Evolutionary conservation across 53 echinoderm and acorn worm genomes (phyloP), one percentile per base, ranked within the genome.

Genomic region (Mesocentrotus franciscanus): DNA sequence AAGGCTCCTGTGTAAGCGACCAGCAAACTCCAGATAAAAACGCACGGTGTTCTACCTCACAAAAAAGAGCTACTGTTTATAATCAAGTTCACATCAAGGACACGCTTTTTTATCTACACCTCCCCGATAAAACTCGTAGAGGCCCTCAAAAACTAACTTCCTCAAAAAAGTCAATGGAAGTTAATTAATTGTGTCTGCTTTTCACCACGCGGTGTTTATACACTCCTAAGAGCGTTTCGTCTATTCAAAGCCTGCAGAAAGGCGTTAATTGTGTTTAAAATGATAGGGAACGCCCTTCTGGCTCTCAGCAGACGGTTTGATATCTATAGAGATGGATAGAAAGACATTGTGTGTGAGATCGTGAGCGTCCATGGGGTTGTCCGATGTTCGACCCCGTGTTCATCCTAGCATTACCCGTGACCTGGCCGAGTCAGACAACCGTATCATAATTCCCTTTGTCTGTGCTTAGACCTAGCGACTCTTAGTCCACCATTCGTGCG

Each of bases 381-480:
- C 42, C 81, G 81, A 81, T 81, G 18, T 36, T 42, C 81, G 81
- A 81, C 81, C 81, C 81, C 81, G 22, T 27, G 81, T 18, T 81
- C 81, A 81, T 18, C 81, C 81, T 29, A 9, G 81, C 81, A 81
- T 81, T 33, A 20, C 76, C 81, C 36, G 18, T 81, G 81, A 81
- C 81, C 81, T 81, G 42, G 81, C 81, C 16, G 20, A 81, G 20
- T 81, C 36, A 81, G 36, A 35, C 81, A 81, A 36, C 36, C 81
- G 7, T 81, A 14, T 81, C 81, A 22, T n/a, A n/a, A n/a, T 39
- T 42, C 81, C 13, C 17, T 33, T 81, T 81, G 81, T 81, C 18
- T 81, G 81, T 18, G 42, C 81, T 42, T 81, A 81, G 42, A 39
- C 36, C 81, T 8, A 42, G 42, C 36, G 81, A 81, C 81, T 81